Conservation (phyloP, 2,888 invertebrate species). For the Onthophagus sagittarius region DNA sequence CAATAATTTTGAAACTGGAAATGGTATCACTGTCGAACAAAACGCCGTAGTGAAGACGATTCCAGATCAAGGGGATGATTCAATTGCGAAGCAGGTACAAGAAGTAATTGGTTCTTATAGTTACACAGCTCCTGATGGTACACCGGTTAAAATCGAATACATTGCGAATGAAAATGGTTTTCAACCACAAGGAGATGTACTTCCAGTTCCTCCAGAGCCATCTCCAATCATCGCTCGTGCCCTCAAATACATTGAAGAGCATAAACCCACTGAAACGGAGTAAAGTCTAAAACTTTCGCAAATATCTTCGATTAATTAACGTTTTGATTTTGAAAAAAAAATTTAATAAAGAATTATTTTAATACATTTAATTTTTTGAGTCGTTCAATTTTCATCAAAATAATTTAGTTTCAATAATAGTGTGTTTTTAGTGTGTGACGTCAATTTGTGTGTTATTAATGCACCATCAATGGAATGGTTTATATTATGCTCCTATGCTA, state of each 20-base stretch:
- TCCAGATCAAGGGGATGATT: background rate
- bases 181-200: slow-evolving; percentile 53
- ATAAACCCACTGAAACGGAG: slow-evolving; percentile 46
- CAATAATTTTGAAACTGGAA: slow-evolving; percentile 52
- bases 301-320: background rate
- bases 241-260: slow-evolving; percentile 60
- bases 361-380: too few relatives aligned
- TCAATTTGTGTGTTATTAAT: too few relatives aligned
- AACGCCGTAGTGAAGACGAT: slow-evolving; percentile 38
- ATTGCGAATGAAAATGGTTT: slow-evolving; percentile 67
- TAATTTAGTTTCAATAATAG: too few relatives aligned
- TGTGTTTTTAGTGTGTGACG: too few relatives aligned
- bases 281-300: background rate
- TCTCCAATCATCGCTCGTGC: slow-evolving; percentile 67
- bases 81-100: slow-evolving; percentile 34
- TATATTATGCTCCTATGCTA: too few relatives aligned
- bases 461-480: too few relatives aligned
- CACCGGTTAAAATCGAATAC: slow-evolving; percentile 13
- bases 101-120: slow-evolving; percentile 50
- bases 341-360: background rate
- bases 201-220: slow-evolving; percentile 55
- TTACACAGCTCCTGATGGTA: slow-evolving; percentile 53
- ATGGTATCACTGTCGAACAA: slow-evolving; percentile 52
- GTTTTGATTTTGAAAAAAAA: background rate
- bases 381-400: too few relatives aligned